These are phyloP conservation scores for Mormoops blainvillei DNA, from an alignment of 2,113 vertebrate species.

Conservation along the genomic window DNA sequence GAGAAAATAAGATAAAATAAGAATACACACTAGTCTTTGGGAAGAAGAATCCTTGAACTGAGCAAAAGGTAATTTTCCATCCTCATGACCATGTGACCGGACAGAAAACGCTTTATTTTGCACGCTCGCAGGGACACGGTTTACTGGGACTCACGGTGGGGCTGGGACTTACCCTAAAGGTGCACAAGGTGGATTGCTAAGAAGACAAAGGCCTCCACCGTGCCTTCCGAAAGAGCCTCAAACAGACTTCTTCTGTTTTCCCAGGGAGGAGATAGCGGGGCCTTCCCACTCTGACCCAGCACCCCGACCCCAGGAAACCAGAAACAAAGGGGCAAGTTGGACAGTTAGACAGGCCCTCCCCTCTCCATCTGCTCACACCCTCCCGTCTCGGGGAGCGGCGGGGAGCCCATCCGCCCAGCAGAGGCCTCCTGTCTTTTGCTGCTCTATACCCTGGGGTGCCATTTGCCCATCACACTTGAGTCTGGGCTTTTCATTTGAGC, in stretches of 20 bases:
- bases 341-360: conserved; percentile 56
- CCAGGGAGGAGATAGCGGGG: conserved; percentile 36
- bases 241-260: conserved; percentile 42
- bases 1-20: not conserved
- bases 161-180: not conserved
- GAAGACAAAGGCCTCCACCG: not conserved
- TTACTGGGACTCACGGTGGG: not conserved
- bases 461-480: conserved; percentile 64
- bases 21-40: not conserved
- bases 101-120: not conserved
- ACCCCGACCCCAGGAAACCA: conserved; percentile 65
- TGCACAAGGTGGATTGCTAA: not conserved
- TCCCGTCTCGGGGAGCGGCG: conserved; percentile 66
- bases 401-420: conserved; percentile 62
- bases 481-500: conserved; percentile 72
- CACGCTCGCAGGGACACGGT: not conserved
- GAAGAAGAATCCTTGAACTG: not conserved
- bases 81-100: fast-evolving
- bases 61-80: not conserved
- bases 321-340: conserved; percentile 63
- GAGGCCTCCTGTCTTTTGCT: conserved; percentile 60
- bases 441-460: conserved; percentile 65
- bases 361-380: conserved; percentile 56
- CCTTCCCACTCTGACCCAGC: conserved; percentile 33
- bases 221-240: conserved; percentile 54